These are phyloP conservation scores for Cryptus armator DNA, from an alignment of 2,888 invertebrate species.

Conservation along the genomic window DNA sequence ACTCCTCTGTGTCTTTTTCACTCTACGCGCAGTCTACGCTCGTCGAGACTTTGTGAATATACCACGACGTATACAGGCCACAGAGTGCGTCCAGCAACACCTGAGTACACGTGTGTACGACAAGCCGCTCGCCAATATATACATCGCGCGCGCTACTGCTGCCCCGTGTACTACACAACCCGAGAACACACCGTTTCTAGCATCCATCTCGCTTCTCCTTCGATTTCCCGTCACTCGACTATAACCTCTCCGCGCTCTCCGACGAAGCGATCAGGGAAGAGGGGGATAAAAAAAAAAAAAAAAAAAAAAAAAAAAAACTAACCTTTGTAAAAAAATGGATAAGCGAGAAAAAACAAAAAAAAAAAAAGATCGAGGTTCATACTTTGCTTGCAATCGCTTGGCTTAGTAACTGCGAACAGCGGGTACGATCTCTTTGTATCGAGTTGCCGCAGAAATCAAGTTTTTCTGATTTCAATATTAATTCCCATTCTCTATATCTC, in stretches of 20 bases:
- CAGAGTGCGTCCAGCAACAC: constrained; percentile 7
- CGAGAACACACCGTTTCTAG: not conserved
- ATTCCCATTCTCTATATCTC: not conserved
- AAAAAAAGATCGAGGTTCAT: not conserved
- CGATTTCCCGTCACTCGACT: constrained; percentile 56
- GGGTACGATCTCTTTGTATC: not conserved
- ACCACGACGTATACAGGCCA: not conserved
- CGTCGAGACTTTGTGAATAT: not conserved
- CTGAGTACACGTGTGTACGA: not conserved
- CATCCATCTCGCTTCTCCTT: constrained; percentile 38
- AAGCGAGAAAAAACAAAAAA: not conserved
- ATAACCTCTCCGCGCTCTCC: constrained; percentile 33
- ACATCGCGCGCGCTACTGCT: not conserved
- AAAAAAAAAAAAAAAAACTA: not conserved
- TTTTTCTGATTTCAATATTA: not conserved
- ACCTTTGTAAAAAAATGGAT: not conserved
- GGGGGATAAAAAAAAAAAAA: not conserved
- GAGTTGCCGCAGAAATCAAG: not conserved
- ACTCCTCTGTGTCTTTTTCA: not conserved
- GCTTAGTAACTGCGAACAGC: not conserved
- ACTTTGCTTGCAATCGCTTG: not conserved
- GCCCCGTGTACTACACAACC: not conserved
- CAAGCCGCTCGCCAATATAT: not conserved
- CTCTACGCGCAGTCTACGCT: not conserved
- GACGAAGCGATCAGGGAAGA: not conserved